phyloP scores from a whole-genome alignment of 2,888 invertebrate genomes.

The Crossocerus cetratus region DNA sequence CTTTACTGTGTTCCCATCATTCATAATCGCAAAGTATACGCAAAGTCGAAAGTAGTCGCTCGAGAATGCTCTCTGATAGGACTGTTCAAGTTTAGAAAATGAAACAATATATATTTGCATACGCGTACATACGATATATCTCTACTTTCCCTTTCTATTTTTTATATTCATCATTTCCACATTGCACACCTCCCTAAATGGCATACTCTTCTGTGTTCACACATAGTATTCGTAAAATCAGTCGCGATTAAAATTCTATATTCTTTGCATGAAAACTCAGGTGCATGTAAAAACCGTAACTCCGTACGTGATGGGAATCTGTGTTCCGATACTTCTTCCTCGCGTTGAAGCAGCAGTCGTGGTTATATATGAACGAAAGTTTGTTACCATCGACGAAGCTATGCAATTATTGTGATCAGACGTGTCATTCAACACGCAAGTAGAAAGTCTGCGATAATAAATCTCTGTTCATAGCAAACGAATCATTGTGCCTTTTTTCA shows the following conservation, averaged over 20 bases:
- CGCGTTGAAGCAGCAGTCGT: not conserved
- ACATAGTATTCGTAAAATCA: slow-evolving; percentile 19
- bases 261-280: slow-evolving; percentile 52
- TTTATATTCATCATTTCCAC: slow-evolving; percentile 15
- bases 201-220: slow-evolving; percentile 25
- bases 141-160: slow-evolving; percentile 29
- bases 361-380: slow-evolving; percentile 29
- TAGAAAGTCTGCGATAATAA: slow-evolving; percentile 72
- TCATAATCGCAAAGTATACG: no score
- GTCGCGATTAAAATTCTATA: slow-evolving; percentile 38
- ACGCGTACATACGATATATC: slow-evolving; percentile 30
- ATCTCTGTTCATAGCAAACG: slow-evolving; percentile 69
- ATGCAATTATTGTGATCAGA: slow-evolving; percentile 33
- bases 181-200: slow-evolving; percentile 29
- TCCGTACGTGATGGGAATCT: not conserved
- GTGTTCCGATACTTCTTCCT: not conserved
- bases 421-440: slow-evolving; percentile 59
- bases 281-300: slow-evolving; percentile 51
- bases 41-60: slow-evolving; percentile 10
- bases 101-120: slow-evolving; percentile 23
- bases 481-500: slow-evolving; percentile 74
- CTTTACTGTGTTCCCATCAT: no score
- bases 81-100: slow-evolving; percentile 13
- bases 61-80: not conserved
- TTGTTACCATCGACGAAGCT: slow-evolving; percentile 27